These are phyloP conservation scores for Prionailurus bengalensis DNA, from an alignment of 2,113 vertebrate genomes.

Conservation along the genomic window DNA sequence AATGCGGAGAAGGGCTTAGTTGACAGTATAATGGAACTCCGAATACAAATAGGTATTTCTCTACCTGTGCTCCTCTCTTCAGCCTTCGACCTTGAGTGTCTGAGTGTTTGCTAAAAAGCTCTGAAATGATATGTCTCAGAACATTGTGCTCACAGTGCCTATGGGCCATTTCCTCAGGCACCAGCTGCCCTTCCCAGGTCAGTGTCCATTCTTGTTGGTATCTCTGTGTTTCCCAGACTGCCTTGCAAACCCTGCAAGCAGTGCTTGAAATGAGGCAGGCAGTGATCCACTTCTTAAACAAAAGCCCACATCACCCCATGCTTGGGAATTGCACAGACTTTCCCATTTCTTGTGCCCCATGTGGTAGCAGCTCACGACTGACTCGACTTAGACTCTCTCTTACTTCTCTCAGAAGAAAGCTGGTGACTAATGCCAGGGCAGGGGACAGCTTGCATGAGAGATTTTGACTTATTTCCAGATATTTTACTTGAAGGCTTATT, in stretches of 20 bases:
- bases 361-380: rapidly evolving
- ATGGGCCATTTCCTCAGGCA: background rate
- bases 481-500: constrained; percentile 13
- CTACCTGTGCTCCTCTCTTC: background rate
- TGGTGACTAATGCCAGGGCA: background rate
- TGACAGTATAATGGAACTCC: background rate
- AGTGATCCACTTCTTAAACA: background rate
- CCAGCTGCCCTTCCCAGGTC: background rate
- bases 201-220: background rate
- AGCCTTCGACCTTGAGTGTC: background rate
- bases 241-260: background rate
- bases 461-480: constrained; percentile 28
- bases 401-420: background rate
- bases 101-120: constrained; percentile 47
- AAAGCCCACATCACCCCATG: background rate
- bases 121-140: constrained; percentile 4
- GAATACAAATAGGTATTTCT: background rate
- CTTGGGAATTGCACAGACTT: background rate
- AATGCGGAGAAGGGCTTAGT: background rate
- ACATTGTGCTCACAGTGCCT: background rate
- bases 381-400: background rate
- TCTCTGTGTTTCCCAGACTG: background rate
- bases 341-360: background rate
- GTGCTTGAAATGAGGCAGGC: background rate
- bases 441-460: background rate